These are phyloP conservation scores for Corythoichthys intestinalis DNA, from an alignment of 2,113 vertebrate species.

Conservation along the genomic window DNA sequence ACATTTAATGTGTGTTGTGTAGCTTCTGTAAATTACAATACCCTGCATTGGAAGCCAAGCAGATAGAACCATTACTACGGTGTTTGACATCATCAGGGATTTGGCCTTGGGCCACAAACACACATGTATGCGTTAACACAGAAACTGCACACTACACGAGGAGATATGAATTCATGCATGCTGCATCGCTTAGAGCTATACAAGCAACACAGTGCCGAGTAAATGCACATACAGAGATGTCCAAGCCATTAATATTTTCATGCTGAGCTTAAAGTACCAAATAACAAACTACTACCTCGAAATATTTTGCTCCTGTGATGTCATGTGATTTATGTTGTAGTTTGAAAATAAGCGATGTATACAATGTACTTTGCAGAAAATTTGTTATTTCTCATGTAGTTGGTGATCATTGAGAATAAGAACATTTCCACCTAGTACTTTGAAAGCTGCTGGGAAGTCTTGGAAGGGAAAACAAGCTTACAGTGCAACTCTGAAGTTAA, in stretches of 20 bases:
- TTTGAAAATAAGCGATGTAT: constrained; percentile 30
- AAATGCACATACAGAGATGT: constrained; percentile 23
- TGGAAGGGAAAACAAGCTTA: constrained; percentile 51
- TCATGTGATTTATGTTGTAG: constrained; percentile 11
- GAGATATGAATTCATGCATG: constrained; percentile 40
- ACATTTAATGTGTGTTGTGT: neutral
- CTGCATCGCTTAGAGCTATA: constrained; percentile 46
- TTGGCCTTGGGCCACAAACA: constrained; percentile 43
- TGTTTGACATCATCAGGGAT: constrained; percentile 58
- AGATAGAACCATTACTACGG: constrained; percentile 40
- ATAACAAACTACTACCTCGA: neutral
- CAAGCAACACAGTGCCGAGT: constrained; percentile 28
- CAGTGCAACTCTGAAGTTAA: constrained; percentile 47
- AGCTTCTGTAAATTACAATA: neutral
- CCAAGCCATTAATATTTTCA: constrained; percentile 39
- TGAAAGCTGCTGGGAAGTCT: constrained; percentile 45
- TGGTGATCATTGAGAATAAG: constrained; percentile 4
- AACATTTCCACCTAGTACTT: constrained; percentile 41
- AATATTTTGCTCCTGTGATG: neutral
- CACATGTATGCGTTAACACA: constrained; percentile 20
- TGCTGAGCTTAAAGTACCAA: constrained; percentile 39
- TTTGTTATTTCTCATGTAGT: too few relatives aligned
- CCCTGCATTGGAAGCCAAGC: constrained; percentile 7
- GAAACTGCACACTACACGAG: constrained; percentile 46
- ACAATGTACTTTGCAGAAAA: neutral